These are phyloP conservation scores for Cladopsammia gracilis DNA, from an alignment of 64 coral and sea anemone genomes.

Conservation along the genomic window DNA sequence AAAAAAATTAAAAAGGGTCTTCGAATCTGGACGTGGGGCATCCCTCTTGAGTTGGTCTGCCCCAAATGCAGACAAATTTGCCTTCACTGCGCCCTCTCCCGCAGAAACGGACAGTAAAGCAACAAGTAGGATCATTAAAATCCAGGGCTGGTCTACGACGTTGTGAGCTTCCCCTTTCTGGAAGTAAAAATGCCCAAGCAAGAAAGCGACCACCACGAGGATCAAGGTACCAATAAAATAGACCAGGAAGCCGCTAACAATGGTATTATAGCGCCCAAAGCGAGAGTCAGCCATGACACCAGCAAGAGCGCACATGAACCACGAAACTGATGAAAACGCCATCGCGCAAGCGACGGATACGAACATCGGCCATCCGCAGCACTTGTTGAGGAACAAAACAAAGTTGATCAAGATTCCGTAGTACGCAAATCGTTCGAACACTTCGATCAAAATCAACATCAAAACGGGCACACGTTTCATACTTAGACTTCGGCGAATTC, in stretches of 20 bases:
- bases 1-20: constrained; percentile 90
- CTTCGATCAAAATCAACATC: constrained; percentile 75
- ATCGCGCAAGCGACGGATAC: constrained; percentile 70
- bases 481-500: constrained; percentile 35
- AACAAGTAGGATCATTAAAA: constrained; percentile 61
- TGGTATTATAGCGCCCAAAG: constrained; percentile 85
- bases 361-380: constrained; percentile 79
- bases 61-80: constrained; percentile 88
- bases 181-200: constrained; percentile 49
- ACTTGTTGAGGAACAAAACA: constrained; percentile 80
- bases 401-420: constrained; percentile 90
- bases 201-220: constrained; percentile 67
- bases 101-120: constrained; percentile 66
- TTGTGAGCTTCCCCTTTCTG: constrained; percentile 11
- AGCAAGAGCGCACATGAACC: constrained; percentile 83
- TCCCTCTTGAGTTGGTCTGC: constrained; percentile 87
- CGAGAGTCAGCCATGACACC: constrained; percentile 82
- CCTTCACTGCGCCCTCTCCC: constrained; percentile 88
- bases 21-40: constrained; percentile 25
- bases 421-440: constrained; percentile 87
- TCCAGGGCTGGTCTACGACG: constrained; percentile 30
- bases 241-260: constrained; percentile 80
- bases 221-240: constrained; percentile 76
- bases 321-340: constrained; percentile 77
- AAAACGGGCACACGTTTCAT: constrained; percentile 74